These are phyloP conservation scores for Caenorhabditis sp. DNA, from an alignment of 2,888 invertebrate genomes.

Conservation along the genomic window DNA sequence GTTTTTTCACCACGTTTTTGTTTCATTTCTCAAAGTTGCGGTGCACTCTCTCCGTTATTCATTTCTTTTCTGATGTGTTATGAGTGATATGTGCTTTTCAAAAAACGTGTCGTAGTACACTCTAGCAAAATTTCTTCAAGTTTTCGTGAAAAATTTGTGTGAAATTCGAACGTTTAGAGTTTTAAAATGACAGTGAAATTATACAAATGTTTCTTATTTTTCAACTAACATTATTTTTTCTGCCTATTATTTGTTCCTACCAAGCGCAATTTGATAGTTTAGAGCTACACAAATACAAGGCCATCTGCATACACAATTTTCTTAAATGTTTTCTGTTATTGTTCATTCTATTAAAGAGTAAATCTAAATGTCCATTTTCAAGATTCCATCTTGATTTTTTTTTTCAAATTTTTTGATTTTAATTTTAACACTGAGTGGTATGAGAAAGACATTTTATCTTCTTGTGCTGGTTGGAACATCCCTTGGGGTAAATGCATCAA, in stretches of 20 bases:
- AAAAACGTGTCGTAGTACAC: slow-evolving; percentile 20
- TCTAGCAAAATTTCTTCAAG: too few species aligned
- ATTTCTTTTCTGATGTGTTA: slow-evolving; percentile 38
- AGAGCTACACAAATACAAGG: slow-evolving; percentile 39
- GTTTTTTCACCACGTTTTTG: not conserved
- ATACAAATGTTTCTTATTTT: too few species aligned
- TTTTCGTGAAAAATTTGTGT: too few species aligned
- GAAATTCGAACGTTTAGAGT: too few species aligned
- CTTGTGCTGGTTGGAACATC: slow-evolving; percentile 43
- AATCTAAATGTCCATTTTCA: not conserved
- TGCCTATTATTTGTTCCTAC: slow-evolving; percentile 28
- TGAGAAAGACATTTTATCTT: slow-evolving; percentile 30
- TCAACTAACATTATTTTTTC: not conserved
- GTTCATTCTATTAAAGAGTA: not conserved
- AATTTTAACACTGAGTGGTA: not conserved
- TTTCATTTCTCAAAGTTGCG: not conserved
- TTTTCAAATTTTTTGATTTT: slow-evolving; percentile 8
- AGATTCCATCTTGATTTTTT: slow-evolving; percentile 11
- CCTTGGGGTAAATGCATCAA: slow-evolving; percentile 64
- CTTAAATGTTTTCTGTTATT: slow-evolving; percentile 14
- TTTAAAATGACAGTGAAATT: too few species aligned
- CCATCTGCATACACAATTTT: slow-evolving; percentile 53
- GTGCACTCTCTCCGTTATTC: slow-evolving; percentile 39
- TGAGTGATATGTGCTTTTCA: slow-evolving; percentile 50
- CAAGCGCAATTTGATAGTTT: slow-evolving; percentile 58